These are phyloP conservation scores for Hyperoodon ampullatus DNA, from an alignment of 2,113 vertebrate genomes.

Conservation along the genomic window DNA sequence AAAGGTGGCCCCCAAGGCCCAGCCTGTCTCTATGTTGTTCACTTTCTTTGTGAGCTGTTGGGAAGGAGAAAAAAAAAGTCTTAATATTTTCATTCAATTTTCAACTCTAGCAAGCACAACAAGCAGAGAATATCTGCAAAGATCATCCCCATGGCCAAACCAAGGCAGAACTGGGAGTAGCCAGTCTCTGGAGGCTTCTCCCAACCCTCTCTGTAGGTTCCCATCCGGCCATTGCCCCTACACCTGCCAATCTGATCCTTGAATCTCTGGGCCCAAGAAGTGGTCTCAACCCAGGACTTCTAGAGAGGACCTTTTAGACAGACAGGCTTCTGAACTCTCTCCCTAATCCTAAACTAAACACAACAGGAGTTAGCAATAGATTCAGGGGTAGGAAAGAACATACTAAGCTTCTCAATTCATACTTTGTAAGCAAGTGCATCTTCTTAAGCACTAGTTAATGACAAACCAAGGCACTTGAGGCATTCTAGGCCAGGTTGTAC, in stretches of 20 bases:
- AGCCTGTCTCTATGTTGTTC: conserved; percentile 97
- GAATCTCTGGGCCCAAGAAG: neutral
- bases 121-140: neutral
- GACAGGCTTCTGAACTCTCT: neutral
- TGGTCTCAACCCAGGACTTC: neutral
- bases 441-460: neutral
- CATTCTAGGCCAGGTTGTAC: neutral
- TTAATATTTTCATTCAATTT: conserved; percentile 32
- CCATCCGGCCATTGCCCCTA: neutral
- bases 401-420: neutral
- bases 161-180: neutral
- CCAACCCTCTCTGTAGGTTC: neutral
- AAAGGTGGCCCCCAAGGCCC: conserved; percentile 97
- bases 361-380: neutral
- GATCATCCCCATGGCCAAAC: neutral
- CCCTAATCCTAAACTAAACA: conserved; percentile 22
- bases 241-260: neutral
- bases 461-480: neutral
- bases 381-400: neutral
- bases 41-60: conserved; percentile 96
- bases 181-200: neutral
- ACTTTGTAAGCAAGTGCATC: neutral
- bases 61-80: conserved; percentile 59
- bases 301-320: neutral
- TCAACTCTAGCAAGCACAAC: neutral